phyloP scores from a whole-genome alignment of 2,888 invertebrate genomes.

The Nebria salina region DNA sequence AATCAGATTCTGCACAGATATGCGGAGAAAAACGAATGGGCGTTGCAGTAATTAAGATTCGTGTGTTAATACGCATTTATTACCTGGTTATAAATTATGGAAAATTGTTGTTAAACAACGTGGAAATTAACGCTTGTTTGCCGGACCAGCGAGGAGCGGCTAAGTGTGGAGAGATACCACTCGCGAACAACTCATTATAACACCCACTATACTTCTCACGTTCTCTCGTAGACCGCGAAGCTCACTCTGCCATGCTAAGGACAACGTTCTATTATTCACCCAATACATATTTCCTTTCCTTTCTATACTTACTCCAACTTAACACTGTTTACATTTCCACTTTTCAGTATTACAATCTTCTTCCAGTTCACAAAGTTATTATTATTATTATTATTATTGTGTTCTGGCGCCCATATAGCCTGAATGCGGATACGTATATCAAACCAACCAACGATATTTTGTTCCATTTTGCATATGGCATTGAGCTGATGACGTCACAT shows the following conservation, averaged over 20 bases:
- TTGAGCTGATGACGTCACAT: slow-evolving; percentile 30
- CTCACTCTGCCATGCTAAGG: not conserved
- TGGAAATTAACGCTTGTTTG: slow-evolving; percentile 27
- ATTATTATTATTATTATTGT: too few species aligned
- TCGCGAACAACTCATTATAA: slow-evolving; percentile 9
- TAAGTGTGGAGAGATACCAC: not conserved
- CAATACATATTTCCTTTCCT: too few species aligned
- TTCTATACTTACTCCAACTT: too few species aligned
- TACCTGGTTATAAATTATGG: slow-evolving; percentile 37
- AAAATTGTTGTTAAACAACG: slow-evolving; percentile 33
- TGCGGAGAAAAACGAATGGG: slow-evolving; percentile 32
- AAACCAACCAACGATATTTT: not conserved
- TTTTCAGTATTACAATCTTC: too few species aligned
- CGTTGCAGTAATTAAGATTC: slow-evolving; percentile 41
- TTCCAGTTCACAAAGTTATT: too few species aligned
- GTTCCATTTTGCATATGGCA: slow-evolving; percentile 31
- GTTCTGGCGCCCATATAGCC: slow-evolving; percentile 17
- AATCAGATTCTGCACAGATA: slow-evolving; percentile 31
- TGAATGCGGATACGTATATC: slow-evolving; percentile 28
- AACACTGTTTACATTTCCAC: too few species aligned
- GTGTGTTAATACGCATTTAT: slow-evolving; percentile 39
- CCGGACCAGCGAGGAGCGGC: not conserved
- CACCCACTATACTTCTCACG: slow-evolving; percentile 13
- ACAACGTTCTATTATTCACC: not conserved
- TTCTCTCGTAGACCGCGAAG: not conserved